These are phyloP conservation scores for Sceloporus tristichus DNA, from an alignment of 2,113 vertebrate species.

Conservation along the genomic window DNA sequence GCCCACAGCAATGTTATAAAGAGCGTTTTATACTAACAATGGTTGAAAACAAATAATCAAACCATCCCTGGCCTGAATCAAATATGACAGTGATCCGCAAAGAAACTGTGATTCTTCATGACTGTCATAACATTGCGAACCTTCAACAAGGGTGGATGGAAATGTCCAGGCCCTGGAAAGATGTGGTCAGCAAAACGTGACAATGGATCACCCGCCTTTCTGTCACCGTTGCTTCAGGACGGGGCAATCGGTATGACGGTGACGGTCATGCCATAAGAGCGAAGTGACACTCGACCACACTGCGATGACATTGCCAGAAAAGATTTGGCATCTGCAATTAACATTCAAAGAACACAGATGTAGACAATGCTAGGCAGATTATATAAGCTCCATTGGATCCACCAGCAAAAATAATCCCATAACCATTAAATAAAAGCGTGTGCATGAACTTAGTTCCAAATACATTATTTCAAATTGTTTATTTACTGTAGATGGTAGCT, in stretches of 20 bases:
- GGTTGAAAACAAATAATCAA: conserved; percentile 23
- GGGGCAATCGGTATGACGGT: conserved; percentile 44
- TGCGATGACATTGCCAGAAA: conserved; percentile 52
- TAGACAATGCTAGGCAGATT: conserved; percentile 50
- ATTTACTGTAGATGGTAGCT: conserved; percentile 9
- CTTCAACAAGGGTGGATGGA: conserved; percentile 60
- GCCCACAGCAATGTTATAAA: conserved; percentile 58
- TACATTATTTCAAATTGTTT: rapidly evolving
- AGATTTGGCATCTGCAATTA: conserved; percentile 49
- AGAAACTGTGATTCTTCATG: conserved; percentile 67
- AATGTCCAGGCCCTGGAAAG: conserved; percentile 57
- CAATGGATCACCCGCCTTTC: conserved; percentile 16
- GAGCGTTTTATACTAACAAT: conserved; percentile 52
- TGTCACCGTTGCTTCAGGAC: conserved; percentile 22
- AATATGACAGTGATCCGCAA: conserved; percentile 65
- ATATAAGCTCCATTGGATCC: conserved; percentile 52
- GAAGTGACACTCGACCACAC: conserved; percentile 32
- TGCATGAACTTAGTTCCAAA: conserved; percentile 15
- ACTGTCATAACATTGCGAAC: conserved; percentile 65
- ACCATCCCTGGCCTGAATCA: conserved; percentile 67
- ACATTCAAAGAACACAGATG: conserved; percentile 48
- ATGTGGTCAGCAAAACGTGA: conserved; percentile 66
- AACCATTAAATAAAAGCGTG: conserved; percentile 23
- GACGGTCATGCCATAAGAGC: conserved; percentile 33
- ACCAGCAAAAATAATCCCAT: background rate